Conservation (phyloP, 2,888 invertebrate species). For the Apoderus coryli region DNA sequence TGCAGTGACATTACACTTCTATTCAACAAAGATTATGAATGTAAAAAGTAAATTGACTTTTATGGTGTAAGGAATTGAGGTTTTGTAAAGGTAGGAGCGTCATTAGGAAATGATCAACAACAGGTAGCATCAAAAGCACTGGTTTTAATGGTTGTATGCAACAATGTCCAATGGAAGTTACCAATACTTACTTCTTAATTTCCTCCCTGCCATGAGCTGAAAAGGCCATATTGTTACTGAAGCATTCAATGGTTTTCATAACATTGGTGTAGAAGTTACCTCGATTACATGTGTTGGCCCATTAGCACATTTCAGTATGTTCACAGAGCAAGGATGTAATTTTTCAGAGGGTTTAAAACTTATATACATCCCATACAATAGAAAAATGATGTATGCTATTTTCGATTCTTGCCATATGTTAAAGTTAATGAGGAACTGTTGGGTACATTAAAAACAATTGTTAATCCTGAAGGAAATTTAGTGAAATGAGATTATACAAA, state of each 20-base stretch:
- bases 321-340: conserved; percentile 12
- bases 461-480: conserved; percentile 9
- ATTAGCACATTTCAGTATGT: conserved; percentile 12
- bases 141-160: conserved; percentile 13
- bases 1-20: too few relatives aligned
- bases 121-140: conserved; percentile 12
- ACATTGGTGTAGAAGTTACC: conserved; percentile 9
- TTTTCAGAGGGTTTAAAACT: conserved; percentile 7
- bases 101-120: conserved; percentile 6
- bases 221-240: conserved; percentile 10
- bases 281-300: conserved; percentile 15
- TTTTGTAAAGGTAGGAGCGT: conserved; percentile 8
- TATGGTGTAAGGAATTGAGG: conserved; percentile 11
- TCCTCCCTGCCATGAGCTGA: conserved; percentile 9
- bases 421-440: conserved; percentile 10
- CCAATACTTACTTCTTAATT: conserved; percentile 14
- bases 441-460: conserved; percentile 3
- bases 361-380: conserved; percentile 6
- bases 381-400: conserved; percentile 7
- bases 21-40: too few relatives aligned
- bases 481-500: conserved; percentile 11
- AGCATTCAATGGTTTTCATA: conserved; percentile 8
- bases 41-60: conserved; percentile 13
- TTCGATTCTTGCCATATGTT: conserved; percentile 12
- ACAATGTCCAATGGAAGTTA: conserved; percentile 12